A percentile compares a stretch with the other conserved stretches of the same genome.
Conservation (phyloP, 2,888 invertebrate genomes). For the Catotricha subobsoleta region DNA sequence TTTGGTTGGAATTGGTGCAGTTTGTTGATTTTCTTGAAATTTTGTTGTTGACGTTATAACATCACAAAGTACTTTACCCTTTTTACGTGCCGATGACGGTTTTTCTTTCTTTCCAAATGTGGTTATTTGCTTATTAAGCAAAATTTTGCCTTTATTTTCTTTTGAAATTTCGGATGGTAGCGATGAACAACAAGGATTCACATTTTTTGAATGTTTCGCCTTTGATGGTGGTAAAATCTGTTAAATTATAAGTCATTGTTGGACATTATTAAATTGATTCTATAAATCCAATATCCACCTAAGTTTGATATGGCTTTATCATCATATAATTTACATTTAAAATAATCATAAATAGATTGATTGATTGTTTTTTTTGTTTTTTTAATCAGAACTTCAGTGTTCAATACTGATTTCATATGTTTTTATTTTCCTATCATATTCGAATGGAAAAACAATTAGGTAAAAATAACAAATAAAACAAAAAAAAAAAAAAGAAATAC, state of each 20-base stretch:
- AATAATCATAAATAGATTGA: too few species aligned
- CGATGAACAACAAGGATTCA: conserved; percentile 4
- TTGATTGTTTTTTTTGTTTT: too few species aligned
- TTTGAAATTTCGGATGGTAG: conserved; percentile 3
- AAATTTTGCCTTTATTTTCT: conserved; percentile 5
- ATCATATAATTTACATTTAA: too few species aligned
- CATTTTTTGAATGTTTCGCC: conserved; percentile 5
- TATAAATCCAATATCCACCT: neutral
- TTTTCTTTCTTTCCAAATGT: conserved; percentile 6
- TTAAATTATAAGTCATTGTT: neutral
- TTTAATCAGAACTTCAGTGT: too few species aligned
- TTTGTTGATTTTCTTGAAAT: neutral
- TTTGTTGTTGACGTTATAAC: conserved; percentile 1
- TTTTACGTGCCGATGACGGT: conserved; percentile 1
- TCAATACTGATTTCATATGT: too few species aligned
- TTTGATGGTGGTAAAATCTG: conserved; percentile 2
- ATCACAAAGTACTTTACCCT: conserved; percentile 5
- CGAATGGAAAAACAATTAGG: too few species aligned
- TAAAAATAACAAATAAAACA: too few species aligned
- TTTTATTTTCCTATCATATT: too few species aligned
- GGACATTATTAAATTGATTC: neutral
- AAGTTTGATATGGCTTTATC: too few species aligned
- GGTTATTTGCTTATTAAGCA: conserved; percentile 1
- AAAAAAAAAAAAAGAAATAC: too few species aligned
- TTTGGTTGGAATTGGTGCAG: conserved; percentile 3